These are phyloP conservation scores for Apamea anceps DNA, from an alignment of 2,888 invertebrate genomes.

Conservation along the genomic window DNA sequence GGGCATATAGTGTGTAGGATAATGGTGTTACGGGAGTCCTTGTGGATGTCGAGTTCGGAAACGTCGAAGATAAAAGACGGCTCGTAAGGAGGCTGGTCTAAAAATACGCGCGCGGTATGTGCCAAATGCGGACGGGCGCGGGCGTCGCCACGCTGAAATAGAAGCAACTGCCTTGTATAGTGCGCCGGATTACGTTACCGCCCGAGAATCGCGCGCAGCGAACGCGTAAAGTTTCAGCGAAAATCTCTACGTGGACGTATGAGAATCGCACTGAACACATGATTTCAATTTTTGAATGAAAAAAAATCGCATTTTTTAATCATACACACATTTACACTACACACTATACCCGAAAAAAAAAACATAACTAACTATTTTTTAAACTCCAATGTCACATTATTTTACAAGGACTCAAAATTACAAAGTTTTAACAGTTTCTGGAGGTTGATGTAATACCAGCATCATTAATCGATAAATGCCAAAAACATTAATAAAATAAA, in stretches of 20 bases:
- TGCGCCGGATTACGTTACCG: constrained; percentile 86
- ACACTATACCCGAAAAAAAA: constrained; percentile 68
- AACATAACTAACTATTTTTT: constrained; percentile 6
- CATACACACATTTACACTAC: constrained; percentile 74
- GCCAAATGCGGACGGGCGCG: constrained; percentile 77
- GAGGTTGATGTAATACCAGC: not conserved
- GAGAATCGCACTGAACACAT: constrained; percentile 45
- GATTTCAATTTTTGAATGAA: constrained; percentile 18
- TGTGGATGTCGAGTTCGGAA: constrained; percentile 68
- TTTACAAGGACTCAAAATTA: not conserved
- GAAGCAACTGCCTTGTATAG: constrained; percentile 83
- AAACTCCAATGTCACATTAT: constrained; percentile 11
- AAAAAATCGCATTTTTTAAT: constrained; percentile 21
- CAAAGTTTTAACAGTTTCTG: not conserved
- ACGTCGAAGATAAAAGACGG: constrained; percentile 65
- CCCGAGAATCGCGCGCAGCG: constrained; percentile 61
- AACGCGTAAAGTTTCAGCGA: constrained; percentile 54
- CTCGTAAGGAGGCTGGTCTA: constrained; percentile 74
- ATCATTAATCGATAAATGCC: not conserved
- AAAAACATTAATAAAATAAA: not conserved
- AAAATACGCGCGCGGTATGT: constrained; percentile 80
- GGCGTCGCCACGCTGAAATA: constrained; percentile 73
- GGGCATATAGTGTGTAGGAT: constrained; percentile 77
- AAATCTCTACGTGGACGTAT: constrained; percentile 56
- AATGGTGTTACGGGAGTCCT: constrained; percentile 68